Base-by-base conservation (phyloP, 2,113 vertebrate genomes). In the Casuarius casuarius region DNA sequence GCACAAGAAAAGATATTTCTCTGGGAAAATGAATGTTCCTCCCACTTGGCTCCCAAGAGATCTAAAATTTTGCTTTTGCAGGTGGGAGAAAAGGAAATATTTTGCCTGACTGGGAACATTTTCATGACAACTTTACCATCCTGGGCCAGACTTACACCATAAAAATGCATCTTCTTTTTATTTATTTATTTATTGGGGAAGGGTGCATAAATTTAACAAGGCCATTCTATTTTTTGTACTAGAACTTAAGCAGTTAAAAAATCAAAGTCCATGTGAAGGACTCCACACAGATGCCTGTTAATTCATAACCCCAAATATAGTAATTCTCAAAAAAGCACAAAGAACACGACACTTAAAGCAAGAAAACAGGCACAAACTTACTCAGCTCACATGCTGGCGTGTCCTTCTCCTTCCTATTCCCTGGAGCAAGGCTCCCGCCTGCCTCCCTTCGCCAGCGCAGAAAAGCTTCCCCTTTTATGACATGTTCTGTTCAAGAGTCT, bases 401-500 rank as follows among this genome's bases (percentile, higher is more conserved):
- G 3, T 71, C 91, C 76, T 91, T 63, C 78, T 74, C 80, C 66
- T 84, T 63, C 63, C 78, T 35, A 17, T 35, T 73, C 80, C 88
- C 90, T 3, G 40, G 44, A 87, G 94, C 70, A 56, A 61, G 68
- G 80, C 51, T 77, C 78, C 79, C 18, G 23, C 82, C 66, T 49
- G 54, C 22, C 23, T 94, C 79, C 67, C 88, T 29, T 3, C 0
- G 2, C 70, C 71, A 49, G 59, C 40, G 62, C 13, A 25, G 38
- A 52, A 65, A 62, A 94, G 56, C 35, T 79, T 85, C 82, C 28
- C 78, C 83, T 74, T 86, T 28, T 76, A 78, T 17, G 90, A n/a
- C 87, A 87, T 56, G 51, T 74, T 95, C 95, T 91, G 46, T 67
- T 83, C 49, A 21, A 77, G 74, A 92, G 61, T 29, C 96, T 96